These are phyloP conservation scores for Pempheris klunzingeri DNA, from an alignment of 2,797 vertebrate species.

Conservation along the genomic window DNA sequence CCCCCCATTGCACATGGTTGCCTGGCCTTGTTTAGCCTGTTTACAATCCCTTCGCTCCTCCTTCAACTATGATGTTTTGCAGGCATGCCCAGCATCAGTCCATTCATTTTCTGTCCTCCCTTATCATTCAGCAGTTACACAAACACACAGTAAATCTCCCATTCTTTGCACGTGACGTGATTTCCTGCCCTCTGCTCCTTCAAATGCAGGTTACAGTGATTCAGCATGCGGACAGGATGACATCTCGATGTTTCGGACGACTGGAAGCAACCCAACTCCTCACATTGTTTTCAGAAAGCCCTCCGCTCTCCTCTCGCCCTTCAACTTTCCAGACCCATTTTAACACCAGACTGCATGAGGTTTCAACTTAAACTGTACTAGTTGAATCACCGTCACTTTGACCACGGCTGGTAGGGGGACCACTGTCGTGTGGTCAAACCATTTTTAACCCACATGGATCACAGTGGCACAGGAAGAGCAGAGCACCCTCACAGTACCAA, in stretches of 20 bases:
- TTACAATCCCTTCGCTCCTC: slow-evolving; percentile 1
- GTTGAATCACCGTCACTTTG: slow-evolving; percentile 52
- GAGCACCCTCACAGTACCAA: slow-evolving; percentile 46
- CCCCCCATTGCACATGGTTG: neutral
- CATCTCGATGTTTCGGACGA: slow-evolving; percentile 32
- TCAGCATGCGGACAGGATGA: slow-evolving; percentile 42
- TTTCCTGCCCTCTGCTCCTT: slow-evolving; percentile 8
- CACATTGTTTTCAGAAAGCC: slow-evolving; percentile 24
- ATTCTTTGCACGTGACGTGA: neutral
- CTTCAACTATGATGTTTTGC: neutral
- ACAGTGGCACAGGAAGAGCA: slow-evolving; percentile 58
- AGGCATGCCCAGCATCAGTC: neutral
- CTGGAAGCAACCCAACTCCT: slow-evolving; percentile 39
- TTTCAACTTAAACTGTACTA: slow-evolving; percentile 35
- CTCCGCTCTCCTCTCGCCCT: slow-evolving; percentile 7
- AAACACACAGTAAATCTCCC: neutral
- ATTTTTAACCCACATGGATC: slow-evolving; percentile 73
- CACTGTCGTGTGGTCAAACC: slow-evolving; percentile 24
- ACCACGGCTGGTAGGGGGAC: slow-evolving; percentile 32
- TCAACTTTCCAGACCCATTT: slow-evolving; percentile 61
- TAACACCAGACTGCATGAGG: slow-evolving; percentile 58
- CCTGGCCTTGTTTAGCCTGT: neutral
- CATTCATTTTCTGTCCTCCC: slow-evolving; percentile 10
- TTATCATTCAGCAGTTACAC: neutral
- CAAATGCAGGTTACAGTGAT: slow-evolving; percentile 24